Conservation (phyloP, 2,888 invertebrate genomes). For the Thecophora atra region DNA sequence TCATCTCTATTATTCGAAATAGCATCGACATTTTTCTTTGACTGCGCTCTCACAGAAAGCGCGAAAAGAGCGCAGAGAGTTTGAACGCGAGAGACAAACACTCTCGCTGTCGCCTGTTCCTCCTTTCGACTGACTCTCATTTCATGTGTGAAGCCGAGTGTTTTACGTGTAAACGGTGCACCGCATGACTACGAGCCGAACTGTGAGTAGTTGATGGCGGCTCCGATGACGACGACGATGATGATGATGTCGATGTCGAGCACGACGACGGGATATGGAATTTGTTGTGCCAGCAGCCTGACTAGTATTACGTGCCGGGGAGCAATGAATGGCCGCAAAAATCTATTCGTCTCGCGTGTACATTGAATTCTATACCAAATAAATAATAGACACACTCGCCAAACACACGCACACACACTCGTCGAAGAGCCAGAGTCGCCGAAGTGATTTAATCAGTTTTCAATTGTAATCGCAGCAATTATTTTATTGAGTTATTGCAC, state of each 20-base stretch:
- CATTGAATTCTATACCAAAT: conserved; percentile 46
- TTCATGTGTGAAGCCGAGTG: conserved; percentile 32
- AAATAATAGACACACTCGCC: conserved; percentile 24
- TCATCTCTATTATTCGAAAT: neutral
- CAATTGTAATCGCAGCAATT: conserved; percentile 28
- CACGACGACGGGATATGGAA: conserved; percentile 61
- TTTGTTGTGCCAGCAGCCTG: conserved; percentile 61
- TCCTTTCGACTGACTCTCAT: conserved; percentile 16
- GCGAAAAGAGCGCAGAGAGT: too few relatives aligned
- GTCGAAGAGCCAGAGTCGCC: neutral
- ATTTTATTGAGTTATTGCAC: conserved; percentile 6
- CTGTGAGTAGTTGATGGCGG: conserved; percentile 51
- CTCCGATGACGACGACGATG: conserved; percentile 46
- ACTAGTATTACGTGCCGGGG: conserved; percentile 65
- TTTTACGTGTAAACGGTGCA: conserved; percentile 38
- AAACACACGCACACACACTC: neutral
- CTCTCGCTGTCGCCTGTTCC: neutral
- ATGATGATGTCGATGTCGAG: conserved; percentile 47
- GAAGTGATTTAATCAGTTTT: conserved; percentile 38
- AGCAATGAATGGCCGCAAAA: conserved; percentile 61
- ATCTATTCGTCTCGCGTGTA: conserved; percentile 52
- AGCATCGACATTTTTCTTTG: neutral
- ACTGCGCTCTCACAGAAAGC: conserved; percentile 22
- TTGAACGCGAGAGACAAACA: neutral
- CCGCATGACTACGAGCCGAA: conserved; percentile 52